Base-by-base conservation (phyloP, 1,140 invertebrate species). In the Drosophila lacteicornis region DNA sequence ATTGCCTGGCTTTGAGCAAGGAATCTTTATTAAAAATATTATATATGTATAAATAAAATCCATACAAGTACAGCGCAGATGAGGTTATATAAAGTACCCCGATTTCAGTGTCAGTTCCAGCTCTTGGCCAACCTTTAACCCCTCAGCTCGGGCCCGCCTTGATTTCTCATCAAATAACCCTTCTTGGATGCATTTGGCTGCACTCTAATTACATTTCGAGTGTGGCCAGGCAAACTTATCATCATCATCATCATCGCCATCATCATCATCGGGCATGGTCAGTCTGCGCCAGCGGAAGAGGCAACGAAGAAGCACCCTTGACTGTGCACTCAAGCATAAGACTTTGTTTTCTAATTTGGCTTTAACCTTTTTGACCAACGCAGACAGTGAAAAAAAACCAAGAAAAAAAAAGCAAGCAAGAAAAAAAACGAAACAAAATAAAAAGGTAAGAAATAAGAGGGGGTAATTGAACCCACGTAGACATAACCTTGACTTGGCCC, bases 261-360 rank as follows among this genome's bases (percentile, higher is more conserved):
- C 56, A 75, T 50, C 25, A 50, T 51, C 11, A 53, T 36, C 0
- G 27, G 27, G 40, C 38, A 40, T 55, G 27, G 49, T 46, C 60
- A 65, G 59, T 67, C 67, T 47, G 62, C 33, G 45, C 49, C 51
- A 60, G 22, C 38, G 42, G 66, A 40, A 53, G 38, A 22, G 58
- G 47, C 36, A 22, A 45, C 22, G 38, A 19, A 63, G 51, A 62
- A 65, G 42, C 49, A 57, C 43, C 86, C 83, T 88, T 78, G 84
- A 53, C 73, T 78, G 84, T 62, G 67, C 77, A 63, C 68, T 78
- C 80, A 90, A 88, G 78, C 84, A 90, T 88, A 78, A 56, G 80
- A 77, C 80, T 84, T 71, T 87, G 77, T 88, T 87, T 83, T 84
- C 77, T 78, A 83, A 88, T 87, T 87, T 84, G 84, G 71, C 80